Percentiles rank a stretch among this genome's conserved stretches.
These are phyloP conservation scores for Holacanthella duospinosa DNA, from an alignment of 2,888 invertebrate species.

Conservation along the genomic window DNA sequence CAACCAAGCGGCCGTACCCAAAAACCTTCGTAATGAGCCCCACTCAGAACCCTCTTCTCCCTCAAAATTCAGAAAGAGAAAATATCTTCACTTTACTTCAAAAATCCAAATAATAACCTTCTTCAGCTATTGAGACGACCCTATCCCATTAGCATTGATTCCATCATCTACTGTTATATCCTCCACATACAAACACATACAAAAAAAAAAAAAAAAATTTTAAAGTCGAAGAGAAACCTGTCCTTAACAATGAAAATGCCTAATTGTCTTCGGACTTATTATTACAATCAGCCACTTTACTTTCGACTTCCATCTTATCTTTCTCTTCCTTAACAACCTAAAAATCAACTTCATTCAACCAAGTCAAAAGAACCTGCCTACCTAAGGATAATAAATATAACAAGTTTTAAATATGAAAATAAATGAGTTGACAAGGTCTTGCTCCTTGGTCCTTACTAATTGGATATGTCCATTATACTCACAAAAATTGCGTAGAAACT, in stretches of 20 bases:
- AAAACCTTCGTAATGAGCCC: constrained; percentile 1
- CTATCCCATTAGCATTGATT: background rate
- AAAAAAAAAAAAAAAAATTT: no score
- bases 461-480: constrained; percentile 35
- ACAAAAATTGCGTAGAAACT: no score
- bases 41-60: background rate
- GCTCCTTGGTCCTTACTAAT: constrained; percentile 29
- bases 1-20: background rate
- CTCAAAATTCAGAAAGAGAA: background rate
- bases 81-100: background rate
- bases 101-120: background rate
- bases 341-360: background rate
- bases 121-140: background rate
- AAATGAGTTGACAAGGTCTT: constrained; percentile 37
- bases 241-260: constrained; percentile 15
- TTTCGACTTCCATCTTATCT: constrained; percentile 6
- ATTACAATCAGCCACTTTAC: constrained; percentile 4
- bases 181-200: background rate
- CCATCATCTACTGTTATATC: background rate
- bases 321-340: constrained; percentile 5
- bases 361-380: background rate
- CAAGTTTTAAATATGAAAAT: constrained; percentile 13
- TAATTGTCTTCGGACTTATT: constrained; percentile 15
- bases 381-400: constrained; percentile 19
- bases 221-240: constrained; percentile 5